Percentiles rank a stretch among this genome's conserved stretches.
Conservation (phyloP, 2,113 vertebrate genomes). For the Tiliqua scincoides region DNA sequence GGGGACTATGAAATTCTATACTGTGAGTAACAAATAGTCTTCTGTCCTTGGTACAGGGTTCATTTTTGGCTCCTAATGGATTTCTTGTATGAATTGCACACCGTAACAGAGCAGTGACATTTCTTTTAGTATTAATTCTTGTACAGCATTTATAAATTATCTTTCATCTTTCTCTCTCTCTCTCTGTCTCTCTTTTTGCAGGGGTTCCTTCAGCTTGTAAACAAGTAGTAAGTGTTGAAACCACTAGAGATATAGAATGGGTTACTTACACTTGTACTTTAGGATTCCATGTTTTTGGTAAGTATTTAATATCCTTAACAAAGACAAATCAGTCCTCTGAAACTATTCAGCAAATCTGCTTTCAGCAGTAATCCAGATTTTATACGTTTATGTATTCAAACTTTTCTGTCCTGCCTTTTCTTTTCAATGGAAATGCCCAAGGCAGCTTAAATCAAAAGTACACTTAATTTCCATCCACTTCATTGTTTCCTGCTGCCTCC, state of each 20-base stretch:
- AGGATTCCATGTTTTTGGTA: slow-evolving; percentile 96
- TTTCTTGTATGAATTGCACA: slow-evolving; percentile 53
- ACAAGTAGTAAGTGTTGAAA: slow-evolving; percentile 95
- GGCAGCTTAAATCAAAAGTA: no score
- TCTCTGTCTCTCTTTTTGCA: slow-evolving; percentile 55
- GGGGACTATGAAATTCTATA: slow-evolving; percentile 99
- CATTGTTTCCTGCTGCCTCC: no score
- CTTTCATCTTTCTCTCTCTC: background rate
- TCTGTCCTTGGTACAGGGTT: slow-evolving; percentile 44
- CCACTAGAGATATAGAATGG: slow-evolving; percentile 93
- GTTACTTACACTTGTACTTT: slow-evolving; percentile 91
- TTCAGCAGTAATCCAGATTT: background rate
- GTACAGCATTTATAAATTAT: slow-evolving; percentile 32
- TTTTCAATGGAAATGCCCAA: no score
- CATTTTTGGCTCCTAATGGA: slow-evolving; percentile 24
- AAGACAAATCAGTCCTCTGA: slow-evolving; percentile 26
- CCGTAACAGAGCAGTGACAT: slow-evolving; percentile 47
- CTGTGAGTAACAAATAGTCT: slow-evolving; percentile 84
- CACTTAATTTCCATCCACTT: background rate
- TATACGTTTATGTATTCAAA: no score
- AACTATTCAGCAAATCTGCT: slow-evolving; percentile 25
- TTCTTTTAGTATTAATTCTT: slow-evolving; percentile 57
- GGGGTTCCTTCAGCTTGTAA: slow-evolving; percentile 97
- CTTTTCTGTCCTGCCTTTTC: no score
- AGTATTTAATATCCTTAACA: slow-evolving; percentile 41